Evolutionary conservation across 2,797 vertebrate genomes (phyloP).

Genomic region (Gymnothorax reevesii): DNA sequence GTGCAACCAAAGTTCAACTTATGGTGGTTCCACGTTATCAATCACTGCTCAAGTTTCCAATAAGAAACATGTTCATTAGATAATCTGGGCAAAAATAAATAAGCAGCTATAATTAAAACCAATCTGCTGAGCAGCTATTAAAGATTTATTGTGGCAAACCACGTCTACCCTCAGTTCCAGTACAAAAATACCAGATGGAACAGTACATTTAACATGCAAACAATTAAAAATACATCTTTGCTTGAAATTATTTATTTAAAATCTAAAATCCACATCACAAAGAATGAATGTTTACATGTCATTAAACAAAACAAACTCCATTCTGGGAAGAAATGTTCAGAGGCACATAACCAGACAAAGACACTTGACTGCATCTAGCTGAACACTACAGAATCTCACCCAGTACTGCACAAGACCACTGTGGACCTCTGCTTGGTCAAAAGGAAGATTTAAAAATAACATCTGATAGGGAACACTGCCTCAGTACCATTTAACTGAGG

Average conservation of each 20-base stretch:
- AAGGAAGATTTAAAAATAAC: neutral
- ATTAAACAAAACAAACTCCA: too few relatives aligned
- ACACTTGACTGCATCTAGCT: neutral
- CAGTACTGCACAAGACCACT: neutral
- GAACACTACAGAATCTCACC: neutral
- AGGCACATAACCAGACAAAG: neutral
- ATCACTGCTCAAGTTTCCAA: neutral
- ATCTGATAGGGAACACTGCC: neutral
- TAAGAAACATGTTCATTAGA: neutral
- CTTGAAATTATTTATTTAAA: too few relatives aligned
- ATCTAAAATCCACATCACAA: too few relatives aligned
- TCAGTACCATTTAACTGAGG: neutral
- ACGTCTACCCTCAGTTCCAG: neutral
- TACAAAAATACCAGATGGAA: neutral
- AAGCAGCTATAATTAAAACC: neutral
- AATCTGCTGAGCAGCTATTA: neutral
- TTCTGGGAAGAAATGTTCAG: too few relatives aligned
- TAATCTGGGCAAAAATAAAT: neutral
- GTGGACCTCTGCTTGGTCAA: neutral
- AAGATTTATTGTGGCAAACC: neutral
- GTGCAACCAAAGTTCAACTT: neutral
- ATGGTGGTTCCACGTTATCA: neutral
- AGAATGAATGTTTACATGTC: too few relatives aligned
- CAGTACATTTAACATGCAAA: neutral
- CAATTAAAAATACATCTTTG: too few relatives aligned